Base-by-base conservation (phyloP, 2,888 invertebrate species). In the Criorhina ranunculi region DNA sequence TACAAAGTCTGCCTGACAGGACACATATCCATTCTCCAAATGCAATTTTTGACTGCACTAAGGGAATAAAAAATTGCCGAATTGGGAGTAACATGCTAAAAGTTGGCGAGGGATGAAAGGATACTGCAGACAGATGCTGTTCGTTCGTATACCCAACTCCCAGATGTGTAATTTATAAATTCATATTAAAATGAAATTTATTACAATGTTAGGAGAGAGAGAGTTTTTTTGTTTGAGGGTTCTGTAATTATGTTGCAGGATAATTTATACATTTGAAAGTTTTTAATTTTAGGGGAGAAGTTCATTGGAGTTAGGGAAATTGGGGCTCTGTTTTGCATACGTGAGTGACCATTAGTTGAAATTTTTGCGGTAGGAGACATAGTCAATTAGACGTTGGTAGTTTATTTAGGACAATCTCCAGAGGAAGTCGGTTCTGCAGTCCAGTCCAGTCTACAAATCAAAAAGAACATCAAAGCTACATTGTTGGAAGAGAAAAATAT, bases 181-280 rank as follows among this genome's bases (percentile, higher is more conserved):
- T 85, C 62, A 85, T 85, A 79, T 79, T 85, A 85, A 85, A 85
- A 85, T 24, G 42, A 53, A 79, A 85, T 83, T 83, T 83, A 83
- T 78, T 62, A 62, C 66, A 57, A 17, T 19, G 44, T 51, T 51
- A 49, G 40, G 17, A 33, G n/a, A 33, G 15, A 15, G 2, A 12
- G 11, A 51, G 42, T 40, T 55, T 67, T 62, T 57, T 31, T 57
- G 17, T n/a, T 12, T 40, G 12, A 11, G 15, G 15, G 29, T 12
- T n/a, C 19, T 44, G 59, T 53, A 53, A 72, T 72, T 62, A 42
- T 51, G 60, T 15, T 60, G 72, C 49, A 12, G 60, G 42, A 53
- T 72, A 62, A 72, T 72, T 72, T 72, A 72, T 72, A n/a, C 19
- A 55, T 55, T 46, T 9, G 5, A 46, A 46, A 46, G 46, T 46